These are phyloP conservation scores for Syrista parreyssii DNA, from an alignment of 2,888 invertebrate species.

Conservation along the genomic window DNA sequence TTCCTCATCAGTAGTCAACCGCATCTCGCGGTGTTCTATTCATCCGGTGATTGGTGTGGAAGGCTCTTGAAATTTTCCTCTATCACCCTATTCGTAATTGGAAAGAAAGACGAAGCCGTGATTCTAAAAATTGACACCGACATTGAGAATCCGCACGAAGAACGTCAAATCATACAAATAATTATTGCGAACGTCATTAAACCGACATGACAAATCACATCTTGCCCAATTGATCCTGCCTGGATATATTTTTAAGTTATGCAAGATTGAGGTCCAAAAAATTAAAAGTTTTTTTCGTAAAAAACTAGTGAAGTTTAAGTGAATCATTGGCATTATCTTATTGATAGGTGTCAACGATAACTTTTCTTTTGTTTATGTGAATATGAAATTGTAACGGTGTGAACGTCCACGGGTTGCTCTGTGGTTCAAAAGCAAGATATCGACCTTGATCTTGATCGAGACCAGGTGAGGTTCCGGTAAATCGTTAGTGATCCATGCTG, in stretches of 20 bases:
- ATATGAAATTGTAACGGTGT: background rate
- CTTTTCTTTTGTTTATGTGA: background rate
- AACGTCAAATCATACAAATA: background rate
- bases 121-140: background rate
- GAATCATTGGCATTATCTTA: background rate
- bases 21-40: constrained; percentile 48
- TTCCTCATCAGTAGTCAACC: constrained; percentile 63
- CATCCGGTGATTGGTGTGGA: constrained; percentile 21
- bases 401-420: background rate
- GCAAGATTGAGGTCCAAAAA: background rate
- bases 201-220: background rate
- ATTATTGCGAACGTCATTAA: background rate
- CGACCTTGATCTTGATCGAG: constrained; percentile 31
- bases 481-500: background rate
- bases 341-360: background rate
- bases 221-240: background rate
- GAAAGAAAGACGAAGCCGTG: background rate
- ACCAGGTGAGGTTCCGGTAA: constrained; percentile 23
- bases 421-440: background rate
- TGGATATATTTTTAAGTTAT: background rate
- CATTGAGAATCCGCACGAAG: background rate
- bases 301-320: background rate
- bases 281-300: background rate
- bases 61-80: background rate
- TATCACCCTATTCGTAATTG: background rate